Evolutionary conservation across 2,113 vertebrate genomes (phyloP).

Genomic region (Ptyas mucosa): DNA sequence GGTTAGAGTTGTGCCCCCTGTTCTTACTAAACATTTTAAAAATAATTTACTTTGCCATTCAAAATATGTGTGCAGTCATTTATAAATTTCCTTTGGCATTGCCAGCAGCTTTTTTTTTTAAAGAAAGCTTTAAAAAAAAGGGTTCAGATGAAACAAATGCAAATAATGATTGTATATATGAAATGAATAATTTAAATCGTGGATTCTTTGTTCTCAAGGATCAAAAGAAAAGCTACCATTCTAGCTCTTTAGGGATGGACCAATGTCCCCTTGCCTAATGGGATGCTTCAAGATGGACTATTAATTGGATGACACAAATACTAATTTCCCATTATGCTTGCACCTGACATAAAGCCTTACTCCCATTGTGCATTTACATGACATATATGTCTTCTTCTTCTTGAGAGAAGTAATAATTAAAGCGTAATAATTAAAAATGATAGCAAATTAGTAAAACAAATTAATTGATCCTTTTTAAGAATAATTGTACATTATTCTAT

Average conservation of each 20-base stretch:
- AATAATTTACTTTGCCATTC: not conserved
- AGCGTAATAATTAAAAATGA: not conserved
- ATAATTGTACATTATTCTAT: not conserved
- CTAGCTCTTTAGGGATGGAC: not conserved
- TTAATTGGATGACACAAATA: not conserved
- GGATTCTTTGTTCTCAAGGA: not conserved
- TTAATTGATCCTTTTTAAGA: not conserved
- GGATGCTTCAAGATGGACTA: not conserved
- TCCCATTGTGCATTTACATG: too few relatives aligned
- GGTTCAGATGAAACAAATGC: not conserved
- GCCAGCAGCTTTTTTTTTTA: not conserved
- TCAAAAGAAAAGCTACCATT: not conserved
- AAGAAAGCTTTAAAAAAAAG: not conserved
- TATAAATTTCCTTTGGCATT: not conserved
- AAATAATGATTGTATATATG: not conserved
- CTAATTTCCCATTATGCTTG: not conserved
- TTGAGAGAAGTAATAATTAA: too few relatives aligned
- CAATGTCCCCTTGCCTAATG: not conserved
- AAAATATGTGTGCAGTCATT: accelerated
- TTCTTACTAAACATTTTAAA: slow-evolving; percentile 19
- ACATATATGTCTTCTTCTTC: not conserved
- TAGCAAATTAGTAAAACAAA: not conserved
- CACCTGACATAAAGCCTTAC: not conserved
- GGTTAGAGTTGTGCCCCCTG: not conserved
- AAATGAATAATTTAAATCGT: not conserved